Evolutionary conservation across 1,140 invertebrate species (phyloP), one percentile per base, ranked within the genome.

Genomic region (Brachionus paranguensis): DNA sequence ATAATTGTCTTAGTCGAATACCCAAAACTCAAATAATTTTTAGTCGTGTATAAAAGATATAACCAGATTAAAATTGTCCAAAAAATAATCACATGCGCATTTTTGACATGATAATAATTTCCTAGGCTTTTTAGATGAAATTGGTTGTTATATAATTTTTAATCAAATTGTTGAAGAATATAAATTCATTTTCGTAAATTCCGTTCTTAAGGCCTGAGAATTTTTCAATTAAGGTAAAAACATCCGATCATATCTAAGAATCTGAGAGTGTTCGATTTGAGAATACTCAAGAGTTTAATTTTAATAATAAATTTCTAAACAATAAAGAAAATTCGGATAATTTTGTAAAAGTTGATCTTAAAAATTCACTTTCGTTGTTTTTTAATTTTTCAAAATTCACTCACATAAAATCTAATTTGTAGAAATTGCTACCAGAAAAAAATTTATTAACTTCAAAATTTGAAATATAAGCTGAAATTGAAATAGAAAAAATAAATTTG

Each of bases 371-470:
- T 60, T 60, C 0, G 45, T 60, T 60, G 17, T 60, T 60, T 60
- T 55, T 20, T 20, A 20, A 24, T 60, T 60, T 60, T 60, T 24
- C 53, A 24, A 60, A 60, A 60, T 60, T 60, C 53, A 24, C 53
- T 60, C 65, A 68, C 65, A 68, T 33, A 29, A 68, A 68, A 33
- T 33, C 27, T 33, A 29, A 41, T 68, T 41, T 33, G 14, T n/a
- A 24, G 33, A 10, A 72, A 72, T 20, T 43, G 17, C 33, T 27
- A 24, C 10, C 6, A 43, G 43, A 74, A 47, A 50, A 76, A 76
- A 76, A 50, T 53, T 50, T 76, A 76, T 76, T 76, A 76, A 20
- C 47, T 76, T 76, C 72, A 76, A 12, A 76, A 37, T 53, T 76
- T 76, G 41, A 20, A 76, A 76, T 72, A 76, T 47, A 76, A 50